Conservation (phyloP, 2,888 invertebrate genomes). For the Caenorhabditis zanzibari region DNA sequence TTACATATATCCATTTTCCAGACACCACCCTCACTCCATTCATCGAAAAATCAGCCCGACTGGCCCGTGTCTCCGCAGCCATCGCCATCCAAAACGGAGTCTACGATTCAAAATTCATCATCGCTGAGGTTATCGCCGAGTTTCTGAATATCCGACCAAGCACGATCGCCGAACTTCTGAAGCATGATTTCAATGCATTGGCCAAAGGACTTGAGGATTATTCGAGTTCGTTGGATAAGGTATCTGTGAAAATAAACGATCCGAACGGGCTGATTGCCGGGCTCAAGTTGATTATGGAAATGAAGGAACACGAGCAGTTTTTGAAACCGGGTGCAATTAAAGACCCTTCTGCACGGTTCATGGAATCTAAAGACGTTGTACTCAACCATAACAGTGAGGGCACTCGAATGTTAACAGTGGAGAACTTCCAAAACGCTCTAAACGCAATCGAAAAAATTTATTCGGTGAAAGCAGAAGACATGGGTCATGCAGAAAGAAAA, state of each 20-base stretch:
- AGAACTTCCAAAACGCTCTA: not conserved
- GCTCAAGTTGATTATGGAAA: not conserved
- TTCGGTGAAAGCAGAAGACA: not conserved
- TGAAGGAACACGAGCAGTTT: not conserved
- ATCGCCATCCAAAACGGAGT: not conserved
- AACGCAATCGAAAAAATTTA: not conserved
- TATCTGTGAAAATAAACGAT: not conserved
- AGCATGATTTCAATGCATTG: not conserved
- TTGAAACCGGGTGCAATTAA: not conserved
- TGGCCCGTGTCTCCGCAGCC: not conserved
- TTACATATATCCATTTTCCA: not conserved
- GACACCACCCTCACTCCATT: not conserved
- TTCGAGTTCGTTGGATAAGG: not conserved
- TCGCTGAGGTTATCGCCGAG: not conserved
- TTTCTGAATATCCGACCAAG: not conserved
- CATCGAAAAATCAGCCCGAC: not conserved
- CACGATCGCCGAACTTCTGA: not conserved
- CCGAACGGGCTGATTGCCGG: not conserved
- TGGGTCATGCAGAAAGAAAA: not conserved
- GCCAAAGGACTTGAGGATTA: not conserved
- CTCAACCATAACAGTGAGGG: too few species aligned
- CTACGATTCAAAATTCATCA: not conserved
- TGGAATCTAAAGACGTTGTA: not conserved
- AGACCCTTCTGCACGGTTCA: not conserved
- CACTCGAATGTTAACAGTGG: not conserved